phyloP scores from a whole-genome alignment of 2,888 invertebrate species.

The Diachrysia chrysitis region DNA sequence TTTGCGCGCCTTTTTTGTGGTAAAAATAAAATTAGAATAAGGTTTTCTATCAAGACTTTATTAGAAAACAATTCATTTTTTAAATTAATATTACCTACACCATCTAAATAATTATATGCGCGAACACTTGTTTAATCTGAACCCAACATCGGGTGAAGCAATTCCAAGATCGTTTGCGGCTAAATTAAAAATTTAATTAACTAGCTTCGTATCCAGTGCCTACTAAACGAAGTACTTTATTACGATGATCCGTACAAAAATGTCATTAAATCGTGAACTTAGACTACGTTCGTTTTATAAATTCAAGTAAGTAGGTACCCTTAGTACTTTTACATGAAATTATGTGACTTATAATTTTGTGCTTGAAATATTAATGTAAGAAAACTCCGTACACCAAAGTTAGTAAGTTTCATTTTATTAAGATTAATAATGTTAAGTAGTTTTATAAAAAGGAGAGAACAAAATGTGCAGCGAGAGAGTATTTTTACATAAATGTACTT shows the following conservation, averaged over 20 bases:
- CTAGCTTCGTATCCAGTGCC: not conserved
- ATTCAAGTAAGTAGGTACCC: too few species aligned
- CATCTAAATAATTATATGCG: too few species aligned
- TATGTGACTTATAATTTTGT: not conserved
- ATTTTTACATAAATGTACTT: too few species aligned
- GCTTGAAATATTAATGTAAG: not conserved
- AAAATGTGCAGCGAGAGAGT: too few species aligned
- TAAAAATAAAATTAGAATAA: not conserved
- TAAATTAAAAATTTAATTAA: too few species aligned
- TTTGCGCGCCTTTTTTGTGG: not conserved
- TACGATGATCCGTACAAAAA: constrained; percentile 10
- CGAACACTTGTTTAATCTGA: too few species aligned
- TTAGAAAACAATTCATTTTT: too few species aligned
- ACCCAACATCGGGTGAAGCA: too few species aligned
- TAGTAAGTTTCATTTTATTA: not conserved
- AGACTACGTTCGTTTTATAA: constrained; percentile 9
- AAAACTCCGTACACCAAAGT: constrained; percentile 2
- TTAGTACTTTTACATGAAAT: not conserved
- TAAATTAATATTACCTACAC: too few species aligned
- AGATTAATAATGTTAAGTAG: not conserved
- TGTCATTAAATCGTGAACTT: constrained; percentile 26
- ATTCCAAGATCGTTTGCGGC: too few species aligned
- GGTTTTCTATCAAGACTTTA: too few species aligned
- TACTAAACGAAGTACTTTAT: not conserved
- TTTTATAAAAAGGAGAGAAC: not conserved